A percentile compares a stretch with the other conserved stretches of the same genome.
These are phyloP conservation scores for Oryzias melastigma DNA, from an alignment of 2,113 vertebrate species.

Conservation along the genomic window DNA sequence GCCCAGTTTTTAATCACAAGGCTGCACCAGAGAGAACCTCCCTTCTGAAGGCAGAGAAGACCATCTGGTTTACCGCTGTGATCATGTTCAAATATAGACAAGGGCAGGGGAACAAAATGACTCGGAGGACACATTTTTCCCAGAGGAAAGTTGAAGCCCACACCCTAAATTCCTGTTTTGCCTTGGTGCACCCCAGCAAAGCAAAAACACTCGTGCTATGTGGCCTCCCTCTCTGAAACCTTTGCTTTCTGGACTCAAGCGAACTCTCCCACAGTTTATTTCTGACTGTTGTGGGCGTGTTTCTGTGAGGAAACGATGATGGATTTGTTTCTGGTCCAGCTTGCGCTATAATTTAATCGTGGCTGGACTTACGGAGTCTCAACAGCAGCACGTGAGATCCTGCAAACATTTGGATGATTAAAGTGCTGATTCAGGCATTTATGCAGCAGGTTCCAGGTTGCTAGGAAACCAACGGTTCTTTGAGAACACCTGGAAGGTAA, in stretches of 20 bases:
- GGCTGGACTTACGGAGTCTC: conserved; percentile 7
- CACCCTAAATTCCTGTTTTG: conserved; percentile 47
- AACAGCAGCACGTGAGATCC: conserved; percentile 16
- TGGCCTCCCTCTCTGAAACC: conserved; percentile 28
- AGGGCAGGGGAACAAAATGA: conserved; percentile 42
- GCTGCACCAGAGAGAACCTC: conserved; percentile 54
- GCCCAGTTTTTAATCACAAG: conserved; percentile 43
- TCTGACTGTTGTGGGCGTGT: conserved; percentile 4
- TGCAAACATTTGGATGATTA: conserved; percentile 8
- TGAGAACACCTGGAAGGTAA: conserved; percentile 65
- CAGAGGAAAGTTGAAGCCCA: conserved; percentile 48
- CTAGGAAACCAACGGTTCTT: conserved; percentile 34
- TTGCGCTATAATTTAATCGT: conserved; percentile 22
- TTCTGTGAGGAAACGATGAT: conserved; percentile 8
- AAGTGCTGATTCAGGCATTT: not conserved
- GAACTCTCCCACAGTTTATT: conserved; percentile 14
- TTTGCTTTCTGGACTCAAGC: conserved; percentile 26
- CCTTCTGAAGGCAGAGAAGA: conserved; percentile 46
- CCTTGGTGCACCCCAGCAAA: conserved; percentile 28
- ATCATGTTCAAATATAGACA: conserved; percentile 67
- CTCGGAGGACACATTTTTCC: conserved; percentile 58
- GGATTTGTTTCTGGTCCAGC: conserved; percentile 10
- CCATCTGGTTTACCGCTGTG: conserved; percentile 58
- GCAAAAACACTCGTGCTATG: conserved; percentile 36
- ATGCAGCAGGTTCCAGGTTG: conserved; percentile 25